phyloP scores from a whole-genome alignment of 53 echinoderm and acorn worm genomes.

The Henricia sp. region DNA sequence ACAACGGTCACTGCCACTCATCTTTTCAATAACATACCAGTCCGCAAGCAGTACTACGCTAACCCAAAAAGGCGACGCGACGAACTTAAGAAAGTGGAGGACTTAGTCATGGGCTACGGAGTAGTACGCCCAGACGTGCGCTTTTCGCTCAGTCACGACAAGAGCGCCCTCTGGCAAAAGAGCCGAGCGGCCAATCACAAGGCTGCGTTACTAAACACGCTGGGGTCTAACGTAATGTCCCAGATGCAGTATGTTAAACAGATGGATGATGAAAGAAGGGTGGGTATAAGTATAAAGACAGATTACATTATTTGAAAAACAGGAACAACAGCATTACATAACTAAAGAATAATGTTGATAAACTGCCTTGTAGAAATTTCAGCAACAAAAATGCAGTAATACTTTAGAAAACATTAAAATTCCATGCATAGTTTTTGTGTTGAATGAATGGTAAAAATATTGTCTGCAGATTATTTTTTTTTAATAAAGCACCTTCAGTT shows the following conservation, averaged over 20 bases:
- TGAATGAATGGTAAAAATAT: too few relatives aligned
- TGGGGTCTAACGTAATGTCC: slow-evolving; percentile 81
- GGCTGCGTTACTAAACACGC: slow-evolving; percentile 75
- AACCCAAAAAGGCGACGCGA: slow-evolving; percentile 77
- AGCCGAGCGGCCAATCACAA: slow-evolving; percentile 76
- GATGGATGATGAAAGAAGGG: slow-evolving; percentile 59
- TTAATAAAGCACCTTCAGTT: too few relatives aligned
- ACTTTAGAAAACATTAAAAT: too few relatives aligned
- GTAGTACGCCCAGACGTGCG: slow-evolving; percentile 72
- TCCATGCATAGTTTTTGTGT: too few relatives aligned
- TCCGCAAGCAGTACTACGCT: slow-evolving; percentile 93
- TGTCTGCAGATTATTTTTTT: too few relatives aligned
- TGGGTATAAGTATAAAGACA: too few relatives aligned
- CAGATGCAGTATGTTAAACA: slow-evolving; percentile 71
- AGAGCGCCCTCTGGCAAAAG: slow-evolving; percentile 87
- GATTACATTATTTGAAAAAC: too few relatives aligned
- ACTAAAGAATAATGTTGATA: too few relatives aligned
- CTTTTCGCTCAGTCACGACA: slow-evolving; percentile 87
- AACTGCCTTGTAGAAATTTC: too few relatives aligned
- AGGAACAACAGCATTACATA: too few relatives aligned
- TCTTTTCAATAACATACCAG: slow-evolving; percentile 90
- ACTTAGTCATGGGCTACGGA: slow-evolving; percentile 85
- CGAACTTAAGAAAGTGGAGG: slow-evolving; percentile 89
- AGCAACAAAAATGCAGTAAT: too few relatives aligned
- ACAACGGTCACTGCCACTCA: slow-evolving; percentile 84